Evolutionary conservation across 2,113 vertebrate species (phyloP).

Genomic region (Pholis gunnellus): DNA sequence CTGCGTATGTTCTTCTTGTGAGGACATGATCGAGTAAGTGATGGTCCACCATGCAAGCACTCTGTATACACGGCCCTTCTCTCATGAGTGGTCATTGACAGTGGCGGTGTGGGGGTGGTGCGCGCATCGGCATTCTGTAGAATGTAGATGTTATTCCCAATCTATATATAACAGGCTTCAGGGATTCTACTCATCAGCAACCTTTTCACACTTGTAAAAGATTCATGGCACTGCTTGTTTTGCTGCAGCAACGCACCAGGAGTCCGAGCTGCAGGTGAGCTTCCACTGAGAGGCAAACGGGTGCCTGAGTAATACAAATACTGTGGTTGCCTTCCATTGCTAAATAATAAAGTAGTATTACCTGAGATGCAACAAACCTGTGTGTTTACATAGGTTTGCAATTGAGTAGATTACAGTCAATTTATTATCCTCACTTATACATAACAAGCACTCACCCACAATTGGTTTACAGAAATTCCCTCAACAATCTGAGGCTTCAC

Average conservation of each 20-base stretch:
- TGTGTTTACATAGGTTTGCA: background rate
- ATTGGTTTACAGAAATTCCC: slow-evolving; percentile 7
- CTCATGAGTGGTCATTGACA: slow-evolving; percentile 23
- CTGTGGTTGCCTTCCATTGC: slow-evolving; percentile 1
- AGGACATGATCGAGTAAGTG: background rate
- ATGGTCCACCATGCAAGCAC: background rate
- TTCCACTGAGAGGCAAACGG: slow-evolving; percentile 48
- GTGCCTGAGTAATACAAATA: slow-evolving; percentile 56
- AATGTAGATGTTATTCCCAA: slow-evolving; percentile 35
- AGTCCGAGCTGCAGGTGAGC: slow-evolving; percentile 63
- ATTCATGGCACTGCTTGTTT: slow-evolving; percentile 76
- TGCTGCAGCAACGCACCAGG: slow-evolving; percentile 62
- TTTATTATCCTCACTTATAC: background rate
- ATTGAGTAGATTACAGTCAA: background rate
- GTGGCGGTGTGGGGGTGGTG: background rate
- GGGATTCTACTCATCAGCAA: slow-evolving; percentile 69
- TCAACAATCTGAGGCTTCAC: slow-evolving; percentile 8
- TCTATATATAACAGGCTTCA: slow-evolving; percentile 60
- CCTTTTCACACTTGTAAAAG: slow-evolving; percentile 76
- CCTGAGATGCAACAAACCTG: background rate
- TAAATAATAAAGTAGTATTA: slow-evolving; percentile 34
- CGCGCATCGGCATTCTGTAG: slow-evolving; percentile 11
- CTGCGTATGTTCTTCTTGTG: background rate
- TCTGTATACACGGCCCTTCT: background rate
- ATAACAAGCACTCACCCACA: background rate